Evolutionary conservation across 2,888 invertebrate species (phyloP).

Genomic region (Lasioglossum lativentre): DNA sequence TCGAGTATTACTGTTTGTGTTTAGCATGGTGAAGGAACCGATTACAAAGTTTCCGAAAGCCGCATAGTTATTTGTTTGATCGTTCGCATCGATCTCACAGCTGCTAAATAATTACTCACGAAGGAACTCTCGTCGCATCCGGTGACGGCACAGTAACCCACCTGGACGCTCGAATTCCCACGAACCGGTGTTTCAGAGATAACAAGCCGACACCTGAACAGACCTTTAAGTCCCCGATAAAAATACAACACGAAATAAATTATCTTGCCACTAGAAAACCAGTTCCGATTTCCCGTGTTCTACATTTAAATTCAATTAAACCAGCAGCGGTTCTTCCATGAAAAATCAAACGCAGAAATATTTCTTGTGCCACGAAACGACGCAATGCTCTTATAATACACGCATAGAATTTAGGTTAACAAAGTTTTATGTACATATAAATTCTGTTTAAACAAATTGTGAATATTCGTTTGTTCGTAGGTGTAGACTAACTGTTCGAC

Average conservation of each 20-base stretch:
- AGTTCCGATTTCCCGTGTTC: neutral
- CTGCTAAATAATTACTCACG: conserved; percentile 59
- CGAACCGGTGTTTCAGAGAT: conserved; percentile 31
- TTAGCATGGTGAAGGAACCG: neutral
- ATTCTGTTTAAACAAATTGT: neutral
- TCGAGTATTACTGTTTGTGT: too few species aligned
- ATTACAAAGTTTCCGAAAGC: neutral
- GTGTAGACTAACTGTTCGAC: neutral
- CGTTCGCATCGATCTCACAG: conserved; percentile 45
- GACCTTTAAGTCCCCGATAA: neutral
- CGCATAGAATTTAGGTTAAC: too few species aligned
- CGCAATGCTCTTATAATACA: too few species aligned
- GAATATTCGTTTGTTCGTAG: neutral
- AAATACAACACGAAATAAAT: conserved; percentile 1
- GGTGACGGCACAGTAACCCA: conserved; percentile 55
- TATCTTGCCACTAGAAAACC: neutral
- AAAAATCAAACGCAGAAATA: neutral
- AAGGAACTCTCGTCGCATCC: conserved; percentile 61
- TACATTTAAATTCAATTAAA: neutral
- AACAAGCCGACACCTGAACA: conserved; percentile 14
- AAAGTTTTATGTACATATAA: too few species aligned
- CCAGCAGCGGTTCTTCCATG: neutral
- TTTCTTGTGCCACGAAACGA: neutral
- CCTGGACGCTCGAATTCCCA: conserved; percentile 59
- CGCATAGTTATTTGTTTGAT: neutral